phyloP scores from a whole-genome alignment of 2,888 invertebrate genomes.

The Euzophera pinguis region DNA sequence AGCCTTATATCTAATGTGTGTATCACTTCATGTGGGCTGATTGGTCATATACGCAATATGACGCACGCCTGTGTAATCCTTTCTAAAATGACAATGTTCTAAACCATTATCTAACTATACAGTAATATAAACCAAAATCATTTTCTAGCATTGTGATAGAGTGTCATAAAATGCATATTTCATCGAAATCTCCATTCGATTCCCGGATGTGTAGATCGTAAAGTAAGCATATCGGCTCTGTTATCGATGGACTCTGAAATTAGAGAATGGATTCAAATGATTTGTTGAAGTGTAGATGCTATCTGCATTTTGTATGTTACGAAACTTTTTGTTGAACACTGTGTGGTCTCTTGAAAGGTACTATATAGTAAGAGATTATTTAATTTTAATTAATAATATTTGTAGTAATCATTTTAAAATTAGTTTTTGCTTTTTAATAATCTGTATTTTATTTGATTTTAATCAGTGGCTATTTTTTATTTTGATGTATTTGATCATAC shows the following conservation, averaged over 20 bases:
- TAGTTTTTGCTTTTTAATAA: too few relatives aligned
- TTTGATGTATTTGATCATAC: too few relatives aligned
- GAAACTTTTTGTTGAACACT: constrained; percentile 22
- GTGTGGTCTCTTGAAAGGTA: not conserved
- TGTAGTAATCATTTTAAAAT: too few relatives aligned
- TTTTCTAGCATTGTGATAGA: not conserved
- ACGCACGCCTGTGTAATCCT: too few relatives aligned
- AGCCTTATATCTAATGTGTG: too few relatives aligned
- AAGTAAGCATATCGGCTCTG: constrained; percentile 15
- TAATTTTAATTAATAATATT: too few relatives aligned
- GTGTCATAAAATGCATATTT: not conserved
- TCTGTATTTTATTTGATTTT: too few relatives aligned
- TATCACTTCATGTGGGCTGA: too few relatives aligned
- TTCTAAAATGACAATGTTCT: too few relatives aligned
- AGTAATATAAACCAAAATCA: constrained; percentile 4
- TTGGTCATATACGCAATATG: too few relatives aligned
- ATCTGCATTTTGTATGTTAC: constrained; percentile 36
- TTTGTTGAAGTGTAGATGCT: constrained; percentile 33
- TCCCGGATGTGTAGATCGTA: constrained; percentile 25
- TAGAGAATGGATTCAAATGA: constrained; percentile 28
- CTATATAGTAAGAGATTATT: too few relatives aligned
- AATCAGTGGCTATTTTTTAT: too few relatives aligned
- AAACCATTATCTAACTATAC: not conserved
- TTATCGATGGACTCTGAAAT: constrained; percentile 16
- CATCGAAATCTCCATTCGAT: constrained; percentile 21